These are phyloP conservation scores for Drosophila watanabei DNA, from an alignment of 1,140 invertebrate genomes.

Conservation along the genomic window DNA sequence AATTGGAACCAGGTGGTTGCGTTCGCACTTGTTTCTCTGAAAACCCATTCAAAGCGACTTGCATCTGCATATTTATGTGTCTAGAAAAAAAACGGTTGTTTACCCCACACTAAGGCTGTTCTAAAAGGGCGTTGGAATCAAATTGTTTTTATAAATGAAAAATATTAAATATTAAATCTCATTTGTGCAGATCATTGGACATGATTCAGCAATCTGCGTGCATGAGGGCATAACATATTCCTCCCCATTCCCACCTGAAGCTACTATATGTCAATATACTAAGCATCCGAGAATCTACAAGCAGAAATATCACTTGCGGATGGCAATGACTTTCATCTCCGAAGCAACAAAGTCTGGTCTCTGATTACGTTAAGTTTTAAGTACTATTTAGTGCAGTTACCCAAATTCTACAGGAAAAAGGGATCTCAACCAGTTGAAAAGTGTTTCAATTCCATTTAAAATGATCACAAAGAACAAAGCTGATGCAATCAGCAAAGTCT, in stretches of 20 bases:
- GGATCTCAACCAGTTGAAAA: neutral
- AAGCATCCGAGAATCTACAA: neutral
- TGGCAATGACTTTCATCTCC: conserved; percentile 4
- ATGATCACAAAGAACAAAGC: conserved; percentile 13
- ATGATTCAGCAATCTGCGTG: conserved; percentile 32
- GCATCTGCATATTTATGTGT: conserved; percentile 26
- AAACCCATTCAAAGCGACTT: neutral
- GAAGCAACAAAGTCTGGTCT: neutral
- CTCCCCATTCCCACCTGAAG: neutral
- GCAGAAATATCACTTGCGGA: neutral
- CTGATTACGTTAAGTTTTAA: neutral
- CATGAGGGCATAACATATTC: neutral
- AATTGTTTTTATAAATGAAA: conserved; percentile 1
- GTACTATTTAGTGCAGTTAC: neutral
- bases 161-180: conserved; percentile 16
- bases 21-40: conserved; percentile 11
- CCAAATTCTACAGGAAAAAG: neutral
- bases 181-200: conserved; percentile 24
- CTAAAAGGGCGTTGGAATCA: conserved; percentile 1
- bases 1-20: conserved; percentile 27
- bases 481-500: conserved; percentile 49
- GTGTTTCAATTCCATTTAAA: neutral
- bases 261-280: neutral
- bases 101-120: conserved; percentile 1
- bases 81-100: conserved; percentile 23